Evolutionary conservation across 2,888 invertebrate genomes (phyloP).

Genomic region (Agriotes lineatus): DNA sequence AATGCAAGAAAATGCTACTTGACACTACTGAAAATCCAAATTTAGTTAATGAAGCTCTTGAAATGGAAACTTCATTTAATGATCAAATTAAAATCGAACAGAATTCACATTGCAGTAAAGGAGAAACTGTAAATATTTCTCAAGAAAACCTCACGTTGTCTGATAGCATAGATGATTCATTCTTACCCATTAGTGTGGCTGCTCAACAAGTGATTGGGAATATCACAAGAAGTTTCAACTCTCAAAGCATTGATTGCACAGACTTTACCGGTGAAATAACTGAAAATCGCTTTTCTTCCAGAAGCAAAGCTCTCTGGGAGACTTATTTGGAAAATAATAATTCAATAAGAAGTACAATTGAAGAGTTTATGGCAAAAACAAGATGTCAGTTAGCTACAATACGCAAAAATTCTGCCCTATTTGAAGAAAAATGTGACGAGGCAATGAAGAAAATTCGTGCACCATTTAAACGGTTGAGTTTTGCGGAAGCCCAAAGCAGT

Average conservation of each 20-base stretch:
- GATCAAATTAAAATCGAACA: too few species aligned
- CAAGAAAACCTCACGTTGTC: slow-evolving; percentile 20
- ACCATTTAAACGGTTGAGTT: background rate
- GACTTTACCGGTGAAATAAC: too few species aligned
- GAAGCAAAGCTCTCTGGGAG: too few species aligned
- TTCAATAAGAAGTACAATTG: too few species aligned
- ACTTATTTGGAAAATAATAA: too few species aligned
- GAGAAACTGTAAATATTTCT: slow-evolving; percentile 25
- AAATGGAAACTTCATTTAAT: background rate
- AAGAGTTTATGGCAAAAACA: background rate
- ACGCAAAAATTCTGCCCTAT: background rate
- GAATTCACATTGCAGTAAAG: too few species aligned
- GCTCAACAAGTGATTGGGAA: background rate
- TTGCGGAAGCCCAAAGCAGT: background rate
- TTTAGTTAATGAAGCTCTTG: background rate
- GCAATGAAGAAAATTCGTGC: background rate
- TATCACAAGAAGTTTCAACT: background rate
- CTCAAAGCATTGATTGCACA: background rate
- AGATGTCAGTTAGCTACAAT: background rate
- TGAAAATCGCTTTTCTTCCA: too few species aligned
- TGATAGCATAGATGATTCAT: background rate
- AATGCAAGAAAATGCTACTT: background rate
- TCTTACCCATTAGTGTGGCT: too few species aligned
- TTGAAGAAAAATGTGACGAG: too few species aligned
- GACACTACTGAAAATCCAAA: background rate